These are phyloP conservation scores for Temnothorax unifasciatus DNA, from an alignment of 2,888 invertebrate genomes.

Conservation along the genomic window DNA sequence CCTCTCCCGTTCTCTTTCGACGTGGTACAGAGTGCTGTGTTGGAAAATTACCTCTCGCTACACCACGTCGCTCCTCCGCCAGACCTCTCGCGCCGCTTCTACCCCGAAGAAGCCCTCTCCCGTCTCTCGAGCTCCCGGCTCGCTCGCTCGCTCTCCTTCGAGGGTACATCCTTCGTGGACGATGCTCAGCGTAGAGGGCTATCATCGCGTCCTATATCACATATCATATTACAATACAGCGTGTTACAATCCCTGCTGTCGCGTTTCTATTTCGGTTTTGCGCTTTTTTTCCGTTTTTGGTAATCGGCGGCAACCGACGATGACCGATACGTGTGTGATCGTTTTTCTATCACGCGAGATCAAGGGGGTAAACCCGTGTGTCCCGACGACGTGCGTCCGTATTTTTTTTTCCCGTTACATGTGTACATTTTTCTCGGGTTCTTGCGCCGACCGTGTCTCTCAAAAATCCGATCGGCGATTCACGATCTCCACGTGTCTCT, in stretches of 20 bases:
- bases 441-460: conserved; percentile 59
- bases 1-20: conserved; percentile 36
- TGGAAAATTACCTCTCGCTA: conserved; percentile 72
- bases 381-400: conserved; percentile 23
- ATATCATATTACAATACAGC: conserved; percentile 79
- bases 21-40: conserved; percentile 66
- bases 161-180: conserved; percentile 69
- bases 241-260: conserved; percentile 65
- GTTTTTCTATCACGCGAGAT: conserved; percentile 50
- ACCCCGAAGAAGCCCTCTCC: conserved; percentile 63
- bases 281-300: conserved; percentile 28
- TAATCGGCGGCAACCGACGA: conserved; percentile 68
- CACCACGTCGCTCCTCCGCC: conserved; percentile 61
- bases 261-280: conserved; percentile 65
- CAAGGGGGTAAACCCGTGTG: conserved; percentile 46
- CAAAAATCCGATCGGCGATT: conserved; percentile 64
- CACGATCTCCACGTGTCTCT: conserved; percentile 58
- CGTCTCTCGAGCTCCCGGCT: conserved; percentile 61
- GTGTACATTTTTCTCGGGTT: conserved; percentile 55
- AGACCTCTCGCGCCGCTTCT: conserved; percentile 49
- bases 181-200: conserved; percentile 63
- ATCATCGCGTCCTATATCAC: conserved; percentile 79
- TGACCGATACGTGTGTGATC: conserved; percentile 60
- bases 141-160: conserved; percentile 59
- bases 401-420: conserved; percentile 32